These are phyloP conservation scores for Chymomyza costata DNA, from an alignment of 1,140 invertebrate species.

Conservation along the genomic window DNA sequence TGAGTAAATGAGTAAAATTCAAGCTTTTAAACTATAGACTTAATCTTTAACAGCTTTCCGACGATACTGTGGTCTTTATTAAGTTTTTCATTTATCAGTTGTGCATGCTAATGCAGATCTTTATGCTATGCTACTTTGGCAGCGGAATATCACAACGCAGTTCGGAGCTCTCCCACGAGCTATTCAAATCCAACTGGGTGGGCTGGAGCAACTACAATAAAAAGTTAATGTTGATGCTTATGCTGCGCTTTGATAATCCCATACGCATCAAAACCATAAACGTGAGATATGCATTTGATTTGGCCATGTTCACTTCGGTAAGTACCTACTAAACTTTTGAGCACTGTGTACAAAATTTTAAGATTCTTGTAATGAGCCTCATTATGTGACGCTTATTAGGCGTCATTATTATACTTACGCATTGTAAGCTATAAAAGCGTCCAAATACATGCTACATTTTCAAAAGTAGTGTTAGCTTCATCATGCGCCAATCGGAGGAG, in stretches of 20 bases:
- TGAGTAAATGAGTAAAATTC: conserved; percentile 15
- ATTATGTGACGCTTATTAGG: conserved; percentile 29
- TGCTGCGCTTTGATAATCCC: conserved; percentile 43
- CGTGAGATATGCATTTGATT: conserved; percentile 44
- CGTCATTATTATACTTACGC: background rate
- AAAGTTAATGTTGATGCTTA: conserved; percentile 46
- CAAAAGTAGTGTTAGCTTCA: too few species aligned
- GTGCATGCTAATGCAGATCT: conserved; percentile 59
- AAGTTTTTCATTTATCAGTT: conserved; percentile 50
- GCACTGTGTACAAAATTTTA: conserved; percentile 20
- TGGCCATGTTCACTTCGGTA: conserved; percentile 47
- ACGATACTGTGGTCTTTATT: conserved; percentile 26
- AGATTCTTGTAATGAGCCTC: conserved; percentile 35
- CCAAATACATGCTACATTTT: background rate
- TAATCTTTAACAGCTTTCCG: conserved; percentile 37
- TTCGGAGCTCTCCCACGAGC: conserved; percentile 30
- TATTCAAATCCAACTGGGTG: conserved; percentile 57
- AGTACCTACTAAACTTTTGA: conserved; percentile 20
- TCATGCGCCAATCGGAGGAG: conserved; percentile 31
- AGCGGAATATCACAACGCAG: conserved; percentile 54
- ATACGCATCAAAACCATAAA: conserved; percentile 50
- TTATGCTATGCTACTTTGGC: conserved; percentile 62
- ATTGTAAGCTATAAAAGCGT: conserved; percentile 34
- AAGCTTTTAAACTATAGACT: too few species aligned
- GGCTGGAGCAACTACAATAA: conserved; percentile 36